A percentile compares a stretch with the other conserved stretches of the same genome.
Evolutionary conservation across 1,140 invertebrate genomes (phyloP).

Genomic region (Onthophagus taurus): DNA sequence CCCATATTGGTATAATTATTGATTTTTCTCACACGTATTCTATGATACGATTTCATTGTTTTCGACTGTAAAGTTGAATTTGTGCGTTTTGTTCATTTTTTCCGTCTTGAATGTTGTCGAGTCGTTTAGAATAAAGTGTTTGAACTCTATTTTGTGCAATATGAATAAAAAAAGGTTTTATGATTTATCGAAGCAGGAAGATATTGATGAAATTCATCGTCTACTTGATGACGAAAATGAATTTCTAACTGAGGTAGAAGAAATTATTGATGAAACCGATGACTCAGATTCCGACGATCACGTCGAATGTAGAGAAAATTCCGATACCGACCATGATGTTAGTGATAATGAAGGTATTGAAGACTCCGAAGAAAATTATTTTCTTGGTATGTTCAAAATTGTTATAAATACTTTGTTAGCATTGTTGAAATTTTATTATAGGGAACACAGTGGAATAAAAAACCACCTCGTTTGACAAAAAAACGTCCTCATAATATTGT

Average conservation of each 20-base stretch:
- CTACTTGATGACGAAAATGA: not conserved
- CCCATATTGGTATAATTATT: too few relatives aligned
- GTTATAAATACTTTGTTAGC: slow-evolving; percentile 1
- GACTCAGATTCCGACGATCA: slow-evolving; percentile 16
- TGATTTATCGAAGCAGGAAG: not conserved
- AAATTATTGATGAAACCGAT: slow-evolving; percentile 13
- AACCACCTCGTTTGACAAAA: not conserved
- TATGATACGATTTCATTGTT: too few relatives aligned
- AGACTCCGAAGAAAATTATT: slow-evolving; percentile 12
- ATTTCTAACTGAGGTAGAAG: not conserved
- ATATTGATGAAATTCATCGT: not conserved
- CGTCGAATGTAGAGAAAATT: slow-evolving; percentile 14
- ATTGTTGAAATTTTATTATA: not conserved
- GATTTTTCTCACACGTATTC: too few relatives aligned
- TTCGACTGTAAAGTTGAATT: not conserved
- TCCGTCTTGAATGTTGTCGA: not conserved
- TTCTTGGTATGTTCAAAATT: slow-evolving; percentile 7
- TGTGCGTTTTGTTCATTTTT: not conserved
- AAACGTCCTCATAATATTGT: slow-evolving; percentile 13
- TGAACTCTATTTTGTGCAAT: not conserved
- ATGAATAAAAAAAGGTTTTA: not conserved
- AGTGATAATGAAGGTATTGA: slow-evolving; percentile 5
- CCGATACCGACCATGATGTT: slow-evolving; percentile 14
- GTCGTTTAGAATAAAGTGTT: not conserved
- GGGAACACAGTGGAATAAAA: slow-evolving; percentile 8